phyloP scores from a whole-genome alignment of 2,797 vertebrate genomes.

The Siniperca obscura region DNA sequence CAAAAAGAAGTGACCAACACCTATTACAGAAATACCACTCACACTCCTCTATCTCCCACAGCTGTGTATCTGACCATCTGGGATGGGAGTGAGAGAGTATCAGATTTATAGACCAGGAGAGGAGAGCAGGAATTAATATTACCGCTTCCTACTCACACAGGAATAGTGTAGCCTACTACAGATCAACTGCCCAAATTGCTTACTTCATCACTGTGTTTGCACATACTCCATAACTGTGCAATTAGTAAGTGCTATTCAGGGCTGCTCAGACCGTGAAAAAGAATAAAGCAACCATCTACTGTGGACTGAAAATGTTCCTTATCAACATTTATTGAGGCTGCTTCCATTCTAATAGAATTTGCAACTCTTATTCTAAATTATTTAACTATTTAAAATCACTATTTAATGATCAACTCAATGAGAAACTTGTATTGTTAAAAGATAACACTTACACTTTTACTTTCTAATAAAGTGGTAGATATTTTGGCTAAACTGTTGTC shows the following conservation, averaged over 20 bases:
- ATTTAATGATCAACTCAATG: neutral
- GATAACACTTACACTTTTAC: too few species aligned
- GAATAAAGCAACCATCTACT: conserved; percentile 22
- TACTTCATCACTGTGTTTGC: conserved; percentile 58
- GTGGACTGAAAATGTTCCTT: conserved; percentile 15
- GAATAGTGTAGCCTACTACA: conserved; percentile 58
- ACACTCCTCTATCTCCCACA: conserved; percentile 41
- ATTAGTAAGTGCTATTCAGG: conserved; percentile 53
- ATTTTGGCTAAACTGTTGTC: neutral
- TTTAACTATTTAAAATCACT: conserved; percentile 7
- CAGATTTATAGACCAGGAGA: conserved; percentile 73
- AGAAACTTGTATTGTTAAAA: neutral
- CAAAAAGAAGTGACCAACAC: conserved; percentile 63
- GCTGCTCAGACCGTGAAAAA: conserved; percentile 17
- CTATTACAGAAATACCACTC: conserved; percentile 68
- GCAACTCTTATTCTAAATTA: conserved; percentile 6
- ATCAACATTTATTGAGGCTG: conserved; percentile 5
- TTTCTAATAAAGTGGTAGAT: neutral
- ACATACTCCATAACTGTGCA: conserved; percentile 52
- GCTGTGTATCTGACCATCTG: conserved; percentile 56
- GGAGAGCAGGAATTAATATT: conserved; percentile 76
- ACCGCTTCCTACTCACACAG: conserved; percentile 71
- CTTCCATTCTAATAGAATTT: conserved; percentile 18
- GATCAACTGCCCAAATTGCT: conserved; percentile 58
- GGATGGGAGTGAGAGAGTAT: conserved; percentile 65